Evolutionary conservation across 2,888 invertebrate species (phyloP), one percentile per base, ranked within the genome.

Genomic region (Dichetophora obliterata): DNA sequence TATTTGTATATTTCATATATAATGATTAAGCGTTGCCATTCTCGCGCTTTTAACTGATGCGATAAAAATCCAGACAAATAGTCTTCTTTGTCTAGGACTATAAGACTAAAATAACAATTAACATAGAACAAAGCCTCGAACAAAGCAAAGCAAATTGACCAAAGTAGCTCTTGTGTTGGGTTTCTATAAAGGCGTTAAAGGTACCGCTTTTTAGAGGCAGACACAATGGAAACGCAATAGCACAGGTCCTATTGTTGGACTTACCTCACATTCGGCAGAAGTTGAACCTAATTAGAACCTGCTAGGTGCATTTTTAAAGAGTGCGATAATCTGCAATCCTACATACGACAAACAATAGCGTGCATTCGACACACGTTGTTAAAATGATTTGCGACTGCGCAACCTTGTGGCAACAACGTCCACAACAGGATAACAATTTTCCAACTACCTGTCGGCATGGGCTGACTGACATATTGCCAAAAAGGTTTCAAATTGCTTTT

Each of bases 141-240:
- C 31, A 16, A 24, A 61, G 61, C 61, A n/a, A 19, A 16, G 31
- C 61, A 24, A n/a, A 63, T 27, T 63, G 31, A 31, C 63, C 63
- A 59, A 50, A 50, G 52, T 9, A 31, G 69, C 19, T 19, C 14
- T 11, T 24, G 8, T n/a, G 5, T 34, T 34, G 52, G 14, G 27
- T 22, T 2, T 16, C 54, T 34, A 22, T 68, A 22, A 50, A 8
- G 19, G 65, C 34, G 37, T 14, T 24, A 14, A 31, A 63, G 16
- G n/a, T 22, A 19, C 19, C n/a, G 54, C 54, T 22, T 24, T 19
- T 19, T 9, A 19, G n/a, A 24, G 24, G 57, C 54, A 76, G 63
- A 73, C 61, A 80, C 73, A 80, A 79, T 81, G 78, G 80, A 76
- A 81, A 78, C 79, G 76, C 31, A 59, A 27, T 52, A 65, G 65